These are phyloP conservation scores for Stomatorhinus ivindoensis DNA, from an alignment of 2,113 vertebrate genomes.

Conservation along the genomic window DNA sequence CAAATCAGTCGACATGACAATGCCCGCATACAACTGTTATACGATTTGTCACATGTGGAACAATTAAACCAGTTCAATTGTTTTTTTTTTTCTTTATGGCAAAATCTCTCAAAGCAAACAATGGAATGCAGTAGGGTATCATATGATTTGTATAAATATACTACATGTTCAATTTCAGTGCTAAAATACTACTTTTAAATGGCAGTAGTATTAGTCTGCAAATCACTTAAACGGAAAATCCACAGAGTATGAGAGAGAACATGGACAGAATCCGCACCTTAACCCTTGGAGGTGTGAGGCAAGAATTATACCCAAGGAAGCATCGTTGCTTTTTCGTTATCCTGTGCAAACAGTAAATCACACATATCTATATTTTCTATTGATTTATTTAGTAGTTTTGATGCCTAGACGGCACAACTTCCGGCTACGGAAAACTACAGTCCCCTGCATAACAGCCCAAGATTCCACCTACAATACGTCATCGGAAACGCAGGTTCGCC, in stretches of 20 bases:
- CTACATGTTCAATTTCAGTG: background rate
- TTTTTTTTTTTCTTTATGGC: background rate
- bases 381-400: too few species aligned
- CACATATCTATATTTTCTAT: background rate
- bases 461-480: background rate
- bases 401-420: background rate
- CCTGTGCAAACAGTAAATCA: background rate
- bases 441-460: background rate
- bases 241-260: background rate
- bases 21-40: background rate
- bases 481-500: background rate
- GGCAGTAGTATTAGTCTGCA: background rate
- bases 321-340: background rate
- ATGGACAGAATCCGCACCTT: background rate
- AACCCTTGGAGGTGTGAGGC: background rate
- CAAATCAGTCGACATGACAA: background rate
- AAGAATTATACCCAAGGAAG: background rate
- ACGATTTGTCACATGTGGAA: background rate
- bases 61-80: background rate
- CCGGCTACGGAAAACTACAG: background rate
- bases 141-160: background rate
- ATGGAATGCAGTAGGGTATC: background rate
- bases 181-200: background rate
- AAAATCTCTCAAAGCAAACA: background rate
- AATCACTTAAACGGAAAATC: background rate